phyloP scores from a whole-genome alignment of 2,888 invertebrate species.

The Aethes cnicana region DNA sequence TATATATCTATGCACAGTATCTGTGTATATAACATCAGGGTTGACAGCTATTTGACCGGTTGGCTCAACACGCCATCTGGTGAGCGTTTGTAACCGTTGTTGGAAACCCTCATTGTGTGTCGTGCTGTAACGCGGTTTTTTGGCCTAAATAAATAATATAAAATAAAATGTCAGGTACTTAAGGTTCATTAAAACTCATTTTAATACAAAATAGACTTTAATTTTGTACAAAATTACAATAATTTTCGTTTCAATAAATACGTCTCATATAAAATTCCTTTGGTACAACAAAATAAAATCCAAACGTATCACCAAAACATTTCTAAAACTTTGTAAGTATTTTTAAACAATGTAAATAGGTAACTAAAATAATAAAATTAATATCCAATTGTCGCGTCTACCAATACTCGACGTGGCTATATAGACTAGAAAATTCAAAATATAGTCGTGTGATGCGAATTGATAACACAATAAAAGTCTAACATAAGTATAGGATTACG shows the following conservation, averaged over 20 bases:
- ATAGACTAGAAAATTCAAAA: slow-evolving; percentile 52
- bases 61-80: too few relatives aligned
- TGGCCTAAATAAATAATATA: too few relatives aligned
- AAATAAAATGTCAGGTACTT: too few relatives aligned
- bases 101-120: too few relatives aligned
- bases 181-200: slow-evolving; percentile 28
- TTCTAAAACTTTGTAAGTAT: slow-evolving; percentile 22
- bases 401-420: slow-evolving; percentile 22
- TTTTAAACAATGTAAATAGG: slow-evolving; percentile 22
- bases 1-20: too few relatives aligned
- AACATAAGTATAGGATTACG: slow-evolving; percentile 60
- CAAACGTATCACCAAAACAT: slow-evolving; percentile 25
- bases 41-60: too few relatives aligned
- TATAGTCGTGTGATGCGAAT: slow-evolving; percentile 58
- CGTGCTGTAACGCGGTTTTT: background rate
- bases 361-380: slow-evolving; percentile 33
- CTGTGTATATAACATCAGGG: too few relatives aligned
- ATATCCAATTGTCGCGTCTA: slow-evolving; percentile 42
- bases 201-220: slow-evolving; percentile 72
- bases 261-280: slow-evolving; percentile 30
- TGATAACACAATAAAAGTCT: slow-evolving; percentile 53
- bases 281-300: slow-evolving; percentile 24
- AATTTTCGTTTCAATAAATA: slow-evolving; percentile 64
- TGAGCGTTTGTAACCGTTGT: too few relatives aligned
- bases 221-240: slow-evolving; percentile 68